A percentile compares a stretch with the other conserved stretches of the same genome.
phyloP scores from a whole-genome alignment of 1,140 invertebrate species.

The Lasioglossum albipes region DNA sequence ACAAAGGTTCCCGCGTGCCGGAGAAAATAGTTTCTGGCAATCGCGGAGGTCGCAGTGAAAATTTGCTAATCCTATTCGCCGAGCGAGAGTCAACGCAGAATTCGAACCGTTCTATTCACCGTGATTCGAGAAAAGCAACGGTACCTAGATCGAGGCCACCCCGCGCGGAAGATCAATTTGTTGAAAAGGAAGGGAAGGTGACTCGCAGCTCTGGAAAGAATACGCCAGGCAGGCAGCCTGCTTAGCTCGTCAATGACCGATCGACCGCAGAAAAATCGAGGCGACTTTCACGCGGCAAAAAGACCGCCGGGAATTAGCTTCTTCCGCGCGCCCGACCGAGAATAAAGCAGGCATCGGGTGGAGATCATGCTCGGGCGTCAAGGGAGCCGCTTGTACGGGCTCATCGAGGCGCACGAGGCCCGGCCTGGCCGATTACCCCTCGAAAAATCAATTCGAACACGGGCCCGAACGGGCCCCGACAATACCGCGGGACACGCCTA shows the following conservation, averaged over 20 bases:
- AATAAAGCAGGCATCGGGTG: conserved; percentile 14
- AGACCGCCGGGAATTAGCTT: conserved; percentile 39
- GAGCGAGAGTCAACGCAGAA: too few species aligned
- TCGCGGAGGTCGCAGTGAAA: too few species aligned
- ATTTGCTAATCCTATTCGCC: too few species aligned
- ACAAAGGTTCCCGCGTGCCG: too few species aligned
- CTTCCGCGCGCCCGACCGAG: conserved; percentile 36
- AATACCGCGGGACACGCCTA: conserved; percentile 15
- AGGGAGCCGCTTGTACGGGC: conserved; percentile 19
- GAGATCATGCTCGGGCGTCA: neutral
- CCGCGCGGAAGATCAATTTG: neutral
- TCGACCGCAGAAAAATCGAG: conserved; percentile 11
- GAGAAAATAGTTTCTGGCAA: too few species aligned
- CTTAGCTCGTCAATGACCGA: neutral
- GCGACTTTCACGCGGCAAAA: conserved; percentile 11
- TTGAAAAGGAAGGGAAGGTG: neutral
- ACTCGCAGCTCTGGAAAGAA: neutral
- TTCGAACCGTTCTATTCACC: too few species aligned
- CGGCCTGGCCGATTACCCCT: conserved; percentile 48
- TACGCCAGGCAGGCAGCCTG: neutral
- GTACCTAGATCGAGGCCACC: neutral
- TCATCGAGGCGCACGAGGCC: conserved; percentile 43
- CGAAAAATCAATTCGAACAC: conserved; percentile 47
- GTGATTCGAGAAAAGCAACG: too few species aligned
- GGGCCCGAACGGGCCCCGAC: conserved; percentile 30